Evolutionary conservation across 2,797 vertebrate species (phyloP).

Genomic region (Thalassophryne amazonica): DNA sequence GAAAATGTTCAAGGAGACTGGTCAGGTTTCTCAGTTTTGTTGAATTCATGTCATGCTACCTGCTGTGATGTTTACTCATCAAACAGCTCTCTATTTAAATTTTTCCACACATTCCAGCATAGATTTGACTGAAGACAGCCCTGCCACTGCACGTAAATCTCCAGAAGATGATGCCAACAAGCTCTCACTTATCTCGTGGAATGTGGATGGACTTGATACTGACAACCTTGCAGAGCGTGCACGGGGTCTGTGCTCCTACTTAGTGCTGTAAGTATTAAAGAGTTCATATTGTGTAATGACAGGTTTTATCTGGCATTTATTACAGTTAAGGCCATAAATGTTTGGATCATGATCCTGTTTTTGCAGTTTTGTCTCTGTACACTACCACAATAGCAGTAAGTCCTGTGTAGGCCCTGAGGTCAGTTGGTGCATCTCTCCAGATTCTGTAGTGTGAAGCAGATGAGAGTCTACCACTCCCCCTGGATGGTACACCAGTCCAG

Average conservation of each 20-base stretch:
- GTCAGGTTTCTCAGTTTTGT: conserved; percentile 16
- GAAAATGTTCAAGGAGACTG: conserved; percentile 29
- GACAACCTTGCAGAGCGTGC: conserved; percentile 84
- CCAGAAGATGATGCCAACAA: conserved; percentile 73
- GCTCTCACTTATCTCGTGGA: conserved; percentile 91
- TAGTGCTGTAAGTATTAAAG: conserved; percentile 86
- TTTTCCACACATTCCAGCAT: conserved; percentile 72
- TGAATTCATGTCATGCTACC: not conserved
- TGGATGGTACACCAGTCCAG: too few species aligned
- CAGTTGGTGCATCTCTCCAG: too few species aligned
- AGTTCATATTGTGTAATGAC: not conserved
- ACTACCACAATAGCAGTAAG: too few species aligned
- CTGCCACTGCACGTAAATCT: conserved; percentile 40
- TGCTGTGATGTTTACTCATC: not conserved
- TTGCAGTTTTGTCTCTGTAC: too few species aligned
- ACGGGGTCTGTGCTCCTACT: conserved; percentile 85
- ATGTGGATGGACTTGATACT: conserved; percentile 89
- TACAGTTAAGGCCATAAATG: too few species aligned
- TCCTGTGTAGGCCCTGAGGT: too few species aligned
- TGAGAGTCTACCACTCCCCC: too few species aligned
- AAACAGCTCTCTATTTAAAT: not conserved
- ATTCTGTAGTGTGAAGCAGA: too few species aligned
- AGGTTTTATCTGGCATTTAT: too few species aligned
- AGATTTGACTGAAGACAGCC: conserved; percentile 85
- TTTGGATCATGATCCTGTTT: too few species aligned